phyloP scores from a whole-genome alignment of 2,797 vertebrate genomes.

The Cyclopterus lumpus region DNA sequence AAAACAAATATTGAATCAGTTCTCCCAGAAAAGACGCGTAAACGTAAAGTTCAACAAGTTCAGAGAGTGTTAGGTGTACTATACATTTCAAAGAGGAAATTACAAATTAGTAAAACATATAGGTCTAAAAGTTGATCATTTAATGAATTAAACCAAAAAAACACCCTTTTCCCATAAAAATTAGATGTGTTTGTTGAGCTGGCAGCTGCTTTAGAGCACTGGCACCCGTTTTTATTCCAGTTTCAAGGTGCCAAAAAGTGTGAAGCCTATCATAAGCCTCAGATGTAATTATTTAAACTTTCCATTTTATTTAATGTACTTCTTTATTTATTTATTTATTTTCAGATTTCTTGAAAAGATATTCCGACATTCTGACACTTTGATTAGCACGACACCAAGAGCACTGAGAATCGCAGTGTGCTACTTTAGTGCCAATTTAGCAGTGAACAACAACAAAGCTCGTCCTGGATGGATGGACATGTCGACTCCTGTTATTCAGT shows the following conservation, averaged over 20 bases:
- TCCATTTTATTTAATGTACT: no score
- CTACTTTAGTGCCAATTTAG: background rate
- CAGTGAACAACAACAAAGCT: background rate
- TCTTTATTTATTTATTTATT: background rate
- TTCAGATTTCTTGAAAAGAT: slow-evolving; percentile 16
- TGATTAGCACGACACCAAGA: background rate
- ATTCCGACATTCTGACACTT: slow-evolving; percentile 18
- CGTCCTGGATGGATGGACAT: background rate
- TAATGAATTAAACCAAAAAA: background rate
- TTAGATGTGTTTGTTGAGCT: background rate
- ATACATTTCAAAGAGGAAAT: slow-evolving; percentile 9
- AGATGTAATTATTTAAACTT: background rate
- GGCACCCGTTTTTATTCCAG: slow-evolving; percentile 15
- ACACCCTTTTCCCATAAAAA: background rate
- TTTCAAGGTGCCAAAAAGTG: slow-evolving; percentile 7
- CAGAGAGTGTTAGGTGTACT: background rate
- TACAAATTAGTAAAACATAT: slow-evolving; percentile 5
- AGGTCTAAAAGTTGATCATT: background rate
- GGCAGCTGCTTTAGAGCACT: background rate
- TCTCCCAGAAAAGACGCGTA: no score
- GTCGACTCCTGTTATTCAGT: background rate
- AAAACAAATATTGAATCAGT: no score
- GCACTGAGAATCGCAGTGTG: slow-evolving; percentile 24
- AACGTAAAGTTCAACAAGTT: no score
- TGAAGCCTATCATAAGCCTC: background rate